Base-by-base conservation (phyloP, 1,140 invertebrate species). In the Papilio polytes region DNA sequence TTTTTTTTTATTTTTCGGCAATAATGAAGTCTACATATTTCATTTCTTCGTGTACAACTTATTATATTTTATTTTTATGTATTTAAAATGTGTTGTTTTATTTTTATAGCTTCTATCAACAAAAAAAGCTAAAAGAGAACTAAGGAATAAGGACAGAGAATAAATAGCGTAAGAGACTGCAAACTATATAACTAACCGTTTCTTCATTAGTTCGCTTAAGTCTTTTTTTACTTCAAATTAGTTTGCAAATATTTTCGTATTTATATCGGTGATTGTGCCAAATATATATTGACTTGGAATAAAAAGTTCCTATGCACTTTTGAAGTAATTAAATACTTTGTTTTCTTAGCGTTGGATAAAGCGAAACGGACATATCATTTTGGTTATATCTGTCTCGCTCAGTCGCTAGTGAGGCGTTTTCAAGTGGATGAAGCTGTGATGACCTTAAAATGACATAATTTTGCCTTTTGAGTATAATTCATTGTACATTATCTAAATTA, bases 11-110 rank as follows among this genome's bases (percentile, higher is more conserved):
- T 66, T 66, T 26, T 31, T 66, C 22, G 26, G 59, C 59, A 66
- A 31, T 59, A 22, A 59, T 13, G 2, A 26, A 66, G 59, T 31
- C 22, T 31, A 4, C 36, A 31, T 70, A 18, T 70, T 15, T 31
- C 26, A 70, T 70, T 15, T 70, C 63, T 70, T 70, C 22, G 10
- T 63, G 59, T 70, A 70, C 63, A 15, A 18, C 22, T 66, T 70
- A 70, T 70, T 70, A 70, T 70, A 70, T 70, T 70, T 63, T 70
- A 70, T 70, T 70, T 70, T 70, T 70, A 70, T 70, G 63, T 31
- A 70, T 70, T 31, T 70, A 18, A 70, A 26, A 70, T 31, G 63
- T 70, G 63, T 66, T 31, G 63, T 70, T 70, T 70, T 70, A 70
- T 70, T 70, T 70, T 70, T 3, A 63, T 56, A 26, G 20, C 10